Evolutionary conservation across 2,888 invertebrate genomes (phyloP).

Genomic region (Dendrolimus pini): DNA sequence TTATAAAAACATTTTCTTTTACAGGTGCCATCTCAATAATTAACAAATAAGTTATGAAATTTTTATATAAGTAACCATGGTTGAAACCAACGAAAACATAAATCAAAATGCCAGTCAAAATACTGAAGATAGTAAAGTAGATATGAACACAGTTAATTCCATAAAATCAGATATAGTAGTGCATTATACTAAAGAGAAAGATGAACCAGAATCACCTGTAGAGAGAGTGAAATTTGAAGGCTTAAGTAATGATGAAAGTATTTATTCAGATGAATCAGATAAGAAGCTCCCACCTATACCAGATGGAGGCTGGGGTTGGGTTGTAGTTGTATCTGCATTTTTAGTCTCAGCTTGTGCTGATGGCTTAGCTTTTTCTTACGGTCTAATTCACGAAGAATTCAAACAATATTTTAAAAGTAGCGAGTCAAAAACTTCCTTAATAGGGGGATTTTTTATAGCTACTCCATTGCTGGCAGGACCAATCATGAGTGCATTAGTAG

Average conservation of each 20-base stretch:
- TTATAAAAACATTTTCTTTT: no score
- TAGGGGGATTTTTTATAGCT: slow-evolving; percentile 92
- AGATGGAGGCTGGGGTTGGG: slow-evolving; percentile 94
- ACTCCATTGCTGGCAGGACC: slow-evolving; percentile 91
- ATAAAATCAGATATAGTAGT: slow-evolving; percentile 46
- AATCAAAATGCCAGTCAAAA: slow-evolving; percentile 13
- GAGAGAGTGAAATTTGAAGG: slow-evolving; percentile 66
- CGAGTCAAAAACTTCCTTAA: slow-evolving; percentile 90
- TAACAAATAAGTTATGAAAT: neutral
- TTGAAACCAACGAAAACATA: neutral
- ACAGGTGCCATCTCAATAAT: neutral
- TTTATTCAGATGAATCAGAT: slow-evolving; percentile 50
- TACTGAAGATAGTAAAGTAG: slow-evolving; percentile 22
- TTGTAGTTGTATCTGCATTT: slow-evolving; percentile 90
- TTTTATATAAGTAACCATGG: neutral
- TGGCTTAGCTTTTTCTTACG: slow-evolving; percentile 94
- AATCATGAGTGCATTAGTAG: slow-evolving; percentile 88
- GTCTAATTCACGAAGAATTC: slow-evolving; percentile 89
- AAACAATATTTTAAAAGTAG: slow-evolving; percentile 85
- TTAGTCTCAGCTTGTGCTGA: slow-evolving; percentile 93
- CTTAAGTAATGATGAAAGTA: slow-evolving; percentile 61
- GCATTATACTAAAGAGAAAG: slow-evolving; percentile 24
- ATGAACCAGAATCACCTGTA: slow-evolving; percentile 37
- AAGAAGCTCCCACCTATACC: slow-evolving; percentile 78
- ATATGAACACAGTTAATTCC: slow-evolving; percentile 56